These are phyloP conservation scores for Lamproptera curius DNA, from an alignment of 2,888 invertebrate genomes.

Conservation along the genomic window DNA sequence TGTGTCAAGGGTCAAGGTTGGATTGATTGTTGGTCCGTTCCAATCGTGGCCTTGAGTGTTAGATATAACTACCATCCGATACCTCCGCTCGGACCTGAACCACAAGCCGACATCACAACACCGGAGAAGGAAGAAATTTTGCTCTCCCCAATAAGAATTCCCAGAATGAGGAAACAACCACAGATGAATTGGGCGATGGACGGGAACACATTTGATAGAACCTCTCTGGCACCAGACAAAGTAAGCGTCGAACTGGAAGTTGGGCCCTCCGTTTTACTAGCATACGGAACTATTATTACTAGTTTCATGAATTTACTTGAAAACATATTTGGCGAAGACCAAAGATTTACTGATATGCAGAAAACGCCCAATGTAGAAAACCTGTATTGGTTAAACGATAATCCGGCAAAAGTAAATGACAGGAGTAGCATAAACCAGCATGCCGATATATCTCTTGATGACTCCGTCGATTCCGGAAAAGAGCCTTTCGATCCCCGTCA, in stretches of 20 bases:
- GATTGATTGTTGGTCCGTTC: constrained; percentile 98
- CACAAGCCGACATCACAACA: constrained; percentile 94
- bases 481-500: constrained; percentile 89
- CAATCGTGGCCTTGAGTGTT: constrained; percentile 94
- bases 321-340: constrained; percentile 98
- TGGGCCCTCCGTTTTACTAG: constrained; percentile 93
- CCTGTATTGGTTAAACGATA: constrained; percentile 60
- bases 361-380: constrained; percentile 73
- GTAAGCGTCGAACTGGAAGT: constrained; percentile 96
- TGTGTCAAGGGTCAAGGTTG: constrained; percentile 87
- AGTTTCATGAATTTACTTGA: constrained; percentile 95
- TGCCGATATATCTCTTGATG: constrained; percentile 80
- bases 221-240: constrained; percentile 89
- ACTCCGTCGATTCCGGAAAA: constrained; percentile 77
- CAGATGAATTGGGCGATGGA: constrained; percentile 82
- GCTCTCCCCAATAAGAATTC: constrained; percentile 94
- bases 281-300: constrained; percentile 94
- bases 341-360: constrained; percentile 95
- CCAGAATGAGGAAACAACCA: constrained; percentile 85
- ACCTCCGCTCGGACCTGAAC: constrained; percentile 91
- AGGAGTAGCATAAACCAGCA: constrained; percentile 65
- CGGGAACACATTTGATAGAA: constrained; percentile 92
- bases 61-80: constrained; percentile 95
- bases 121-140: constrained; percentile 96
- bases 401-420: constrained; percentile 55